Conservation (phyloP, 2,797 vertebrate species). For the Otus scops region DNA sequence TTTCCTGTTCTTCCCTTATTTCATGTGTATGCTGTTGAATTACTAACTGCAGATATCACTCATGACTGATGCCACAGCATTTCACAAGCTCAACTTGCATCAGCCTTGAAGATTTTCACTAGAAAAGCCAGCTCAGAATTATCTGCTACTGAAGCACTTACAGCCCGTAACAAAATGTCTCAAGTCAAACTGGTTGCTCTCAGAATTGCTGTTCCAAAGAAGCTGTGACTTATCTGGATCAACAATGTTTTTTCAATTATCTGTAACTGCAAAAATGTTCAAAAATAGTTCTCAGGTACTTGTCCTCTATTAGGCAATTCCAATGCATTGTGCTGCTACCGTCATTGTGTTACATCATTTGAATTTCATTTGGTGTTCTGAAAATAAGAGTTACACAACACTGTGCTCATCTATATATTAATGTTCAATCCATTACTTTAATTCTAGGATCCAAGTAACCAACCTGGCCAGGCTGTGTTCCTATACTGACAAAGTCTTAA, state of each 20-base stretch:
- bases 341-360: not conserved
- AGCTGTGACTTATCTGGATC: not conserved
- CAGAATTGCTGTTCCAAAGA: not conserved
- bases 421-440: not conserved
- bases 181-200: not conserved
- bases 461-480: not conserved
- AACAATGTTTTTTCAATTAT: not conserved
- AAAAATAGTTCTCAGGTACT: slow-evolving; percentile 4
- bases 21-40: not conserved
- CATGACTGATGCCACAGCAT: not conserved
- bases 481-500: not conserved
- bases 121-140: not conserved
- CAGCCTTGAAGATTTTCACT: not conserved
- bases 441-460: not conserved
- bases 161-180: not conserved
- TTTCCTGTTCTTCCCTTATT: slow-evolving; percentile 44
- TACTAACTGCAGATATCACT: not conserved
- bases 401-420: not conserved
- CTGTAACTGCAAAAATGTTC: not conserved
- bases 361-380: not conserved
- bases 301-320: not conserved
- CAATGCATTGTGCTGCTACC: not conserved
- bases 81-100: slow-evolving; percentile 20
- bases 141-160: not conserved
- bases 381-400: slow-evolving; percentile 30